These are phyloP conservation scores for Potamilus streckersoni DNA, from an alignment of 1,140 invertebrate species.

Conservation along the genomic window DNA sequence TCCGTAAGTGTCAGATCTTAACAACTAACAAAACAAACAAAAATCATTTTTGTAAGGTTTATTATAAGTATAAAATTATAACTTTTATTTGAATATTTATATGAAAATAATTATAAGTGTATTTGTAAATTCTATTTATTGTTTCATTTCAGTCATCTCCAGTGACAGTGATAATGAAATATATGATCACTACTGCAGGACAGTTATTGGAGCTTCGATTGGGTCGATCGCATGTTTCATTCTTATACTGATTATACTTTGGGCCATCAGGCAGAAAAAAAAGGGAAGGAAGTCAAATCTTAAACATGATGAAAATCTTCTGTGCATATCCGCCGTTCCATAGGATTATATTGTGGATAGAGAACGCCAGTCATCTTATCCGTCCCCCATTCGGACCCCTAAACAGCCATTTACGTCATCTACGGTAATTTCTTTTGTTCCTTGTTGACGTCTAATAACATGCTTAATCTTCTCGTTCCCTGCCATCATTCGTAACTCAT, in stretches of 20 bases:
- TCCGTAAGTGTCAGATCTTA: not conserved
- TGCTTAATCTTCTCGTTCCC: not conserved
- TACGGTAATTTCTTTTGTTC: not conserved
- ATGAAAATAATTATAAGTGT: not conserved
- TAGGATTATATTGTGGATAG: constrained; percentile 63
- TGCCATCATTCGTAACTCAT: not conserved
- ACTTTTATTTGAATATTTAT: not conserved
- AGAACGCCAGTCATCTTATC: constrained; percentile 36
- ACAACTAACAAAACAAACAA: not conserved
- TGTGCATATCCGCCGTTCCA: constrained; percentile 61
- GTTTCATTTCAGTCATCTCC: constrained; percentile 1
- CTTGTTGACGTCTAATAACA: not conserved
- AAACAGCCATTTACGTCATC: constrained; percentile 10
- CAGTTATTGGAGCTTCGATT: constrained; percentile 33
- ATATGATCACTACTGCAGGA: constrained; percentile 32
- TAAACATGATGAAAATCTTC: constrained; percentile 56
- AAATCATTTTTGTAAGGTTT: not conserved
- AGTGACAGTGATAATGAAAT: not conserved
- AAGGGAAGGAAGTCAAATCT: constrained; percentile 63
- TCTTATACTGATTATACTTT: constrained; percentile 26
- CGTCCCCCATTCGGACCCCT: constrained; percentile 37
- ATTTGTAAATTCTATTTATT: no score
- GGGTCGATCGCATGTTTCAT: constrained; percentile 25
- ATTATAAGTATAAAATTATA: not conserved
- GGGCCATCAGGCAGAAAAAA: constrained; percentile 33